Evolutionary conservation across 2,113 vertebrate genomes (phyloP).

Genomic region (Syrmaticus mikado): DNA sequence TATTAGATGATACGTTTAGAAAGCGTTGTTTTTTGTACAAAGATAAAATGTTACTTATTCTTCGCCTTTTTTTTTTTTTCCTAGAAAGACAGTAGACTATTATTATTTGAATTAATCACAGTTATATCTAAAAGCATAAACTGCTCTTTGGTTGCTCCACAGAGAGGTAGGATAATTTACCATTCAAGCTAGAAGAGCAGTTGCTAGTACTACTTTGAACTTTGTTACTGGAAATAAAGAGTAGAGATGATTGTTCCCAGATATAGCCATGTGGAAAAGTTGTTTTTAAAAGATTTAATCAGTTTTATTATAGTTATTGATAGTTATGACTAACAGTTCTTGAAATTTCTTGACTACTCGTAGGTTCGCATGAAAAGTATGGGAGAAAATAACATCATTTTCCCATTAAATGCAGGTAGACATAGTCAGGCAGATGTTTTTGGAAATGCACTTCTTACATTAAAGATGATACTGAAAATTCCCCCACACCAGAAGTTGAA

Average conservation of each 20-base stretch:
- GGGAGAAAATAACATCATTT: background rate
- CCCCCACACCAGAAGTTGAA: background rate
- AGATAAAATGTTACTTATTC: background rate
- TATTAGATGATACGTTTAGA: background rate
- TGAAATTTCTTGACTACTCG: background rate
- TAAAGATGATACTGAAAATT: background rate
- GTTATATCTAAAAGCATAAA: background rate
- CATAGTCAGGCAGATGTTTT: background rate
- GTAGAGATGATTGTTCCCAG: background rate
- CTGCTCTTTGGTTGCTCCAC: background rate
- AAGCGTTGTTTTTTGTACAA: background rate
- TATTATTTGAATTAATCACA: background rate
- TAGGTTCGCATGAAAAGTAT: background rate
- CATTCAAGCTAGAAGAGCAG: conserved; percentile 5
- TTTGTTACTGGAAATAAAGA: background rate
- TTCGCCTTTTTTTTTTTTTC: background rate
- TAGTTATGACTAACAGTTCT: background rate
- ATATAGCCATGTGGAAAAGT: background rate
- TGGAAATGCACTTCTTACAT: background rate
- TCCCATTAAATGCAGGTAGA: background rate
- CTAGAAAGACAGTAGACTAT: background rate
- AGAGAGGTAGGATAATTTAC: background rate
- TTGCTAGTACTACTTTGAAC: background rate
- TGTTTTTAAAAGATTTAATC: background rate
- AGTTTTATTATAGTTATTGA: background rate